These are phyloP conservation scores for Drosophila barbarae DNA, from an alignment of 2,888 invertebrate species.

Conservation along the genomic window DNA sequence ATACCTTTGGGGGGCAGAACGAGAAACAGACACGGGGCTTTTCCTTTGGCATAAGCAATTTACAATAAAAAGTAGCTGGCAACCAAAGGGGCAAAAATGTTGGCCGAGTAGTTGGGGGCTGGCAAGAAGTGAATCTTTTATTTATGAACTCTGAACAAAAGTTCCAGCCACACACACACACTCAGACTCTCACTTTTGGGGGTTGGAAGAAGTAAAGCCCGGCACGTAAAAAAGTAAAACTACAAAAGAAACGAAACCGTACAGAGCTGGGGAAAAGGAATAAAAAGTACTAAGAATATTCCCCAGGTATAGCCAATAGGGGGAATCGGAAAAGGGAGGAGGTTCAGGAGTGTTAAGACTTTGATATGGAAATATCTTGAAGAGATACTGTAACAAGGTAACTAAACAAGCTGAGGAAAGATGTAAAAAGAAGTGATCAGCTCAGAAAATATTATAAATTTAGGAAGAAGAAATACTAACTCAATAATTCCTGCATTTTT, in stretches of 20 bases:
- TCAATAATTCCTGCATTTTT: not conserved
- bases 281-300: conserved; percentile 15
- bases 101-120: conserved; percentile 23
- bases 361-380: conserved; percentile 54
- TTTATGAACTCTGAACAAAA: conserved; percentile 61
- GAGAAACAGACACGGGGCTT: conserved; percentile 43
- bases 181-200: conserved; percentile 33
- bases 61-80: conserved; percentile 67
- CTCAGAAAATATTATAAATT: too few species aligned
- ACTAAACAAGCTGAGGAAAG: not conserved
- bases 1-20: conserved; percentile 57
- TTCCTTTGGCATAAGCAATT: conserved; percentile 67
- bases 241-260: conserved; percentile 33
- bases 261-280: conserved; percentile 19
- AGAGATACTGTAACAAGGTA: conserved; percentile 1
- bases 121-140: conserved; percentile 64
- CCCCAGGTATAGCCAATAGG: conserved; percentile 19
- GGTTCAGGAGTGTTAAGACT: conserved; percentile 36
- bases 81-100: conserved; percentile 54
- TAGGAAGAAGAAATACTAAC: too few species aligned
- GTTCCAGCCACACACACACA: conserved; percentile 9
- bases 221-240: conserved; percentile 50
- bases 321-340: not conserved
- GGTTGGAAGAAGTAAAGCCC: conserved; percentile 38
- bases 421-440: not conserved